phyloP scores from a whole-genome alignment of 2,888 invertebrate species.

The Chymomyza fuscimana region DNA sequence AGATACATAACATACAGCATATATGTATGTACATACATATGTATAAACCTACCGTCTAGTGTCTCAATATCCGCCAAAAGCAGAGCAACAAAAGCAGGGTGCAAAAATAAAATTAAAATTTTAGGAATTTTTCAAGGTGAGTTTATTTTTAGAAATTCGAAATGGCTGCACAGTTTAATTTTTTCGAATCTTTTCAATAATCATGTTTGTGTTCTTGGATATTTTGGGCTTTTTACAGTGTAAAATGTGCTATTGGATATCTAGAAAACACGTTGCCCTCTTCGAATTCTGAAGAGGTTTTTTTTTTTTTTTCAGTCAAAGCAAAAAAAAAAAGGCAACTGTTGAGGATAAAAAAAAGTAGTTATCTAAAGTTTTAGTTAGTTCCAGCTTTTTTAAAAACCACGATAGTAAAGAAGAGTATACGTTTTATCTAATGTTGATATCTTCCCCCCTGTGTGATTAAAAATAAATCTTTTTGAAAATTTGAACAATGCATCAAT shows the following conservation, averaged over 20 bases:
- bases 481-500: too few relatives aligned
- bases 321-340: too few relatives aligned
- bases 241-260: neutral
- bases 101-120: conserved; percentile 51
- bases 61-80: conserved; percentile 31
- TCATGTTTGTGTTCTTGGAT: conserved; percentile 24
- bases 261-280: neutral
- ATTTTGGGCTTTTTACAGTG: conserved; percentile 13
- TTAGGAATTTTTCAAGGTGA: conserved; percentile 80
- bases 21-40: conserved; percentile 33
- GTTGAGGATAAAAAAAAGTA: too few relatives aligned
- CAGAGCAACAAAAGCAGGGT: conserved; percentile 19
- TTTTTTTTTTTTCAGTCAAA: too few relatives aligned
- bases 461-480: too few relatives aligned
- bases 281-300: neutral
- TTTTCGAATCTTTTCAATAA: conserved; percentile 29
- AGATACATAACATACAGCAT: conserved; percentile 21
- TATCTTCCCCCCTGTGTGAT: too few relatives aligned
- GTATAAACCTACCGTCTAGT: conserved; percentile 29
- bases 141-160: conserved; percentile 79
- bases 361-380: too few relatives aligned
- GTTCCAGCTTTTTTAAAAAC: too few relatives aligned
- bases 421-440: too few relatives aligned
- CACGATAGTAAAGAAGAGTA: too few relatives aligned
- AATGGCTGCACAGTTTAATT: conserved; percentile 74